Evolutionary conservation across 2,888 invertebrate species (phyloP).

Genomic region (Alviniconcha strummeri): DNA sequence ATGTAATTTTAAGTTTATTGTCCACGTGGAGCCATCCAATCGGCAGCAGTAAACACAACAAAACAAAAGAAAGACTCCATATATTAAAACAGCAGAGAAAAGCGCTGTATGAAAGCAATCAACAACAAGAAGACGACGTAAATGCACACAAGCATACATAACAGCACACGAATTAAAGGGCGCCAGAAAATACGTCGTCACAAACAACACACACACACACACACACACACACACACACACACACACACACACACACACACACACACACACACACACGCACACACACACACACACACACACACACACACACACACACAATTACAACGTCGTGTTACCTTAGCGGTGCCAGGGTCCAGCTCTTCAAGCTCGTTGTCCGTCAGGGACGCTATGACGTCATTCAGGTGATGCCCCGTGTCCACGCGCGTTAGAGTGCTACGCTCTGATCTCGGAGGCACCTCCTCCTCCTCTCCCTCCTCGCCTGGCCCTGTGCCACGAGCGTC

Average conservation of each 20-base stretch:
- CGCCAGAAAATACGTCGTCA: no score
- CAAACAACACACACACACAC: not conserved
- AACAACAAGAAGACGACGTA: not conserved
- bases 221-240: slow-evolving; percentile 7
- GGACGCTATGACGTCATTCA: slow-evolving; percentile 29
- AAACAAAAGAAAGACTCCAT: no score
- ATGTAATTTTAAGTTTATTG: no score
- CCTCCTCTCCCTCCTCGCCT: not conserved
- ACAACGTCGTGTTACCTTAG: slow-evolving; percentile 17
- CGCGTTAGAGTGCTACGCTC: not conserved
- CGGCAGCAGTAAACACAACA: no score
- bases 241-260: not conserved
- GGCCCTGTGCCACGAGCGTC: not conserved
- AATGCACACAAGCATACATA: not conserved
- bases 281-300: not conserved
- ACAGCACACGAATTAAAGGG: not conserved
- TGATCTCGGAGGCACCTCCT: not conserved
- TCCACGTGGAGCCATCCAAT: no score
- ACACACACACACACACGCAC: not conserved
- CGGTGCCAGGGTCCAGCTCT: slow-evolving; percentile 6
- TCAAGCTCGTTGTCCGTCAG: slow-evolving; percentile 19
- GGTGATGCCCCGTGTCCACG: slow-evolving; percentile 22
- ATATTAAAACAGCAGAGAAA: no score
- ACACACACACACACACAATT: not conserved
- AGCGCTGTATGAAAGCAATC: no score